phyloP scores from a whole-genome alignment of 2,113 vertebrate species.

The Pterocles orientalis region DNA sequence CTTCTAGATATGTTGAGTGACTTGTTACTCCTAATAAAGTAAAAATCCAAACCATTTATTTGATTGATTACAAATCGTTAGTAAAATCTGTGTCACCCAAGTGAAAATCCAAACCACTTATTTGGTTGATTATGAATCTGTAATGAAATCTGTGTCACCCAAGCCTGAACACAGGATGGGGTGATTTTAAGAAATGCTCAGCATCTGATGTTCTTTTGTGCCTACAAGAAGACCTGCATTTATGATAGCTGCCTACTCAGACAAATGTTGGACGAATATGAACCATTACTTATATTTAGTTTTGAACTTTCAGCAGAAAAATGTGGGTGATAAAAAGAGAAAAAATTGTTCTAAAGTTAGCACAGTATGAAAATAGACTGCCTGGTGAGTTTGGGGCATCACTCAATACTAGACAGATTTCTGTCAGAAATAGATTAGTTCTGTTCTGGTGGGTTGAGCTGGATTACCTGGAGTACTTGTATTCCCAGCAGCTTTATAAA shows the following conservation, averaged over 20 bases:
- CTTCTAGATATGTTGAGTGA: not conserved
- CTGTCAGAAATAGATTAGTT: not conserved
- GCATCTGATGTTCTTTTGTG: not conserved
- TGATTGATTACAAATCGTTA: not conserved
- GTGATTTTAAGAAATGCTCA: not conserved
- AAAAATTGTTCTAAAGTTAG: not conserved
- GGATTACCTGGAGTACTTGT: not conserved
- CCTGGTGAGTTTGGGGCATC: not conserved
- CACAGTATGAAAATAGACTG: not conserved
- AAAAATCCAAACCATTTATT: not conserved
- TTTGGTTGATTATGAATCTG: not conserved
- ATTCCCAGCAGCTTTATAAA: not conserved
- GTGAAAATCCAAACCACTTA: not conserved
- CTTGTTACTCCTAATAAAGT: not conserved
- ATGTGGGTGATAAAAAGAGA: not conserved
- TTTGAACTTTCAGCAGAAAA: not conserved
- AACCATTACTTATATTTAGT: not conserved
- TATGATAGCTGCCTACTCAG: not conserved
- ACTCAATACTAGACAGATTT: not conserved
- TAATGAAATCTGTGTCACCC: not conserved
- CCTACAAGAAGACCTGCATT: not conserved
- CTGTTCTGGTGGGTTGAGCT: not conserved
- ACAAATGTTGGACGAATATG: not conserved
- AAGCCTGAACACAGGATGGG: not conserved
- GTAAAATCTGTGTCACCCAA: not conserved